Conservation (phyloP, 2,113 vertebrate species). For the Chamaetylas fuelleborni region DNA sequence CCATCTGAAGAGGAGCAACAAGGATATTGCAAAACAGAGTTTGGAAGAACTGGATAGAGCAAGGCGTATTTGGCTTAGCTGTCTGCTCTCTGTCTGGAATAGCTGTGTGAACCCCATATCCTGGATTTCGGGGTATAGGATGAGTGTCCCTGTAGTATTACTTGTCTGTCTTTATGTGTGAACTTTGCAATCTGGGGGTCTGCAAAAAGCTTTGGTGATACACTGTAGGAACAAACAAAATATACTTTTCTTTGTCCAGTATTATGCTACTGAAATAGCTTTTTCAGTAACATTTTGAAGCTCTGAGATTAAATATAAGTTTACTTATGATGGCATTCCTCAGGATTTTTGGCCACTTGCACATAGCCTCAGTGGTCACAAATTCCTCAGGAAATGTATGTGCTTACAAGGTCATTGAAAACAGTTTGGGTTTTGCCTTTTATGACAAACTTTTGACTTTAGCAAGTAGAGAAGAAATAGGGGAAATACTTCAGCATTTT, state of each 20-base stretch:
- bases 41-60: background rate
- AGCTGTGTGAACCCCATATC: background rate
- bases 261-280: background rate
- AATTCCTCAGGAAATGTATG: constrained; percentile 27
- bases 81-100: background rate
- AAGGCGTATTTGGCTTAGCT: background rate
- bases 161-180: background rate
- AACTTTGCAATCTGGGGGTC: background rate
- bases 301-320: background rate
- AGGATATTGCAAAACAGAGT: background rate
- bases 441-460: constrained; percentile 8
- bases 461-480: background rate
- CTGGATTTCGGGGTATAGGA: background rate
- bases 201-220: background rate
- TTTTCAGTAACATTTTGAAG: background rate
- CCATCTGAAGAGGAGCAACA: background rate
- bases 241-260: background rate
- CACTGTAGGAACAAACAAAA: background rate
- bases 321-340: background rate
- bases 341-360: background rate
- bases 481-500: background rate
- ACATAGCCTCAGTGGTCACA: background rate
- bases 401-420: background rate
- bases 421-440: background rate
- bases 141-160: background rate